These are phyloP conservation scores for Heliangelus exortis DNA, from an alignment of 2,797 vertebrate species.

Conservation along the genomic window DNA sequence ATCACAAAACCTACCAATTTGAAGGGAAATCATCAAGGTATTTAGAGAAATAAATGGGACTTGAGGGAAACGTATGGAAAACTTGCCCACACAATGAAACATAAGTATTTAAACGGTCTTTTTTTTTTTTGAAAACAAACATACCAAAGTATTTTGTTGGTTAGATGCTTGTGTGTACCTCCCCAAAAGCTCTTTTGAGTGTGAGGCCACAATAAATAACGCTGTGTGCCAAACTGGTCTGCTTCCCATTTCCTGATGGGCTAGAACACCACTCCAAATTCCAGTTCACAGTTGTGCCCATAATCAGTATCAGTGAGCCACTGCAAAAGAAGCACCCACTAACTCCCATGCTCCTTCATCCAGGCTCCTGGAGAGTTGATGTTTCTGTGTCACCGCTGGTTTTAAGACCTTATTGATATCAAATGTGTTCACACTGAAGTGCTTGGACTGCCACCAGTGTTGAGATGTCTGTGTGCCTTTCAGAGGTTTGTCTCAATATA, in stretches of 20 bases:
- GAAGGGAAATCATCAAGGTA: slow-evolving; percentile 88
- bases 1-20: slow-evolving; percentile 86
- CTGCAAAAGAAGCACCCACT: not conserved
- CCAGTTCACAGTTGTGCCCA: not conserved
- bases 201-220: not conserved
- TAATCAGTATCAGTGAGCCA: not conserved
- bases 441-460: not conserved
- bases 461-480: not conserved
- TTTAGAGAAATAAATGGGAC: not conserved
- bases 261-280: not conserved
- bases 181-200: not conserved
- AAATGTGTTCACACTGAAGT: not conserved
- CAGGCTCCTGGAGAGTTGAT: not conserved
- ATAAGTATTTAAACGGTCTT: not conserved
- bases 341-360: not conserved
- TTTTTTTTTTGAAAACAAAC: not conserved
- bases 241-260: not conserved
- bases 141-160: not conserved
- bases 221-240: not conserved
- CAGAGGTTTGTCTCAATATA: not conserved
- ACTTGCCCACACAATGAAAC: not conserved
- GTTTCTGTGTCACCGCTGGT: not conserved
- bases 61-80: not conserved
- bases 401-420: not conserved
- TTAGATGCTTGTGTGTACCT: not conserved